Conservation (phyloP, 2,797 vertebrate genomes). For the Odontamblyopus rebecca region DNA sequence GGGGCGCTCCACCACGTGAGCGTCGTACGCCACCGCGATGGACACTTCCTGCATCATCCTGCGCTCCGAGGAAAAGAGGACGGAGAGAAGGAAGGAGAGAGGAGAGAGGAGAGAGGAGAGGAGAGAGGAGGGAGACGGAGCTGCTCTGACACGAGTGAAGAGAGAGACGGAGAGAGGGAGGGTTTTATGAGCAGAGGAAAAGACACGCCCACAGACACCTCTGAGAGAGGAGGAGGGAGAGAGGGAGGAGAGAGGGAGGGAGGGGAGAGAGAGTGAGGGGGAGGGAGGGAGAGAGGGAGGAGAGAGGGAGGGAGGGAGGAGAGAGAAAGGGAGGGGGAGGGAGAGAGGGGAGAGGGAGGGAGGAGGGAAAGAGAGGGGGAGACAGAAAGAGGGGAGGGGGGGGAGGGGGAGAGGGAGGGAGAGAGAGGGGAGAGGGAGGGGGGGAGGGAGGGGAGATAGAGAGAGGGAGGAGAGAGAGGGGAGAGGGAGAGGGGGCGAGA, state of each 20-base stretch:
- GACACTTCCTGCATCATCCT: conserved; percentile 96
- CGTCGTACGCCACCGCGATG: conserved; percentile 92
- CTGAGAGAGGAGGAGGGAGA: not conserved
- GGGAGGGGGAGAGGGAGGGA: no score
- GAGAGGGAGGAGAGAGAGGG: no score
- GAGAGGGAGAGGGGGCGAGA: no score
- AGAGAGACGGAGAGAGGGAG: no score
- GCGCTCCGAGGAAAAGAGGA: not conserved
- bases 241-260: not conserved
- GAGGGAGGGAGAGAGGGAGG: not conserved
- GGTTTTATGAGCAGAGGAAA: not conserved
- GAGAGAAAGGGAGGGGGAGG: no score
- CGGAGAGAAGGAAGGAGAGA: not conserved
- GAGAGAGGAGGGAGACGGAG: no score
- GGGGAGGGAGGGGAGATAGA: not conserved
- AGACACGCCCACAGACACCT: not conserved
- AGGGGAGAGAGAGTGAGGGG: not conserved
- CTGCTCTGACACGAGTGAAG: no score
- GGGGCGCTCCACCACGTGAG: conserved; percentile 92
- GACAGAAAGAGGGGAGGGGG: not conserved
- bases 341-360: no score
- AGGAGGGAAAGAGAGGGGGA: not conserved
- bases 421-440: not conserved
- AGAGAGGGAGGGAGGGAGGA: no score
- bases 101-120: no score